These are phyloP conservation scores for Leucopsar rothschildi DNA, from an alignment of 2,113 vertebrate genomes.

Conservation along the genomic window DNA sequence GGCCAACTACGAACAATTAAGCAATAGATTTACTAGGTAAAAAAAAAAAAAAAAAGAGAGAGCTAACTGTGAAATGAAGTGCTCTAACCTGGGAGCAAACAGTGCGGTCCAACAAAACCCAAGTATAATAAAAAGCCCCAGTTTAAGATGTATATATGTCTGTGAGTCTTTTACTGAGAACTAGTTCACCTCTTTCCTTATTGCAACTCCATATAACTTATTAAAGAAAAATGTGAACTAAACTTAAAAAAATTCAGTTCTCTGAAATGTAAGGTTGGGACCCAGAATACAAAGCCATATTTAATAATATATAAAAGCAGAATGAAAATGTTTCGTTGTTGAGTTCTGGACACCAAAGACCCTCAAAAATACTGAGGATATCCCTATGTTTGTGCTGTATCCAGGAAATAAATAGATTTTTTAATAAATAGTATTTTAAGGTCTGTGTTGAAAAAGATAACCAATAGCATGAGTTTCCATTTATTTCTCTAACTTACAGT, in stretches of 20 bases:
- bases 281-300: not conserved
- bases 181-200: not conserved
- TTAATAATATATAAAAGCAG: not conserved
- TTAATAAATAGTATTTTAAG: rapidly evolving
- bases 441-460: not conserved
- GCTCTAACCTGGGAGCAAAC: not conserved
- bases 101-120: not conserved
- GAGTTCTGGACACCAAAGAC: not conserved
- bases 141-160: not conserved
- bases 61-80: not conserved
- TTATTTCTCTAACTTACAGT: not conserved
- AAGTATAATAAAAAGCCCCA: rapidly evolving
- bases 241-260: not conserved
- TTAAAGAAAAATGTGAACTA: not conserved
- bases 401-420: not conserved
- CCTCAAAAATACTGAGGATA: not conserved
- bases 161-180: not conserved
- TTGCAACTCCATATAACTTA: not conserved
- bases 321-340: not conserved
- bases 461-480: not conserved
- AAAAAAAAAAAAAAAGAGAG: not conserved
- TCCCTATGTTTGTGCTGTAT: not conserved
- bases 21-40: rapidly evolving
- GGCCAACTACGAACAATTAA: not conserved
- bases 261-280: not conserved